Percentiles rank a stretch among this genome's conserved stretches.
These are phyloP conservation scores for Eustalomyia histrio DNA, from an alignment of 2,888 invertebrate species.

Conservation along the genomic window DNA sequence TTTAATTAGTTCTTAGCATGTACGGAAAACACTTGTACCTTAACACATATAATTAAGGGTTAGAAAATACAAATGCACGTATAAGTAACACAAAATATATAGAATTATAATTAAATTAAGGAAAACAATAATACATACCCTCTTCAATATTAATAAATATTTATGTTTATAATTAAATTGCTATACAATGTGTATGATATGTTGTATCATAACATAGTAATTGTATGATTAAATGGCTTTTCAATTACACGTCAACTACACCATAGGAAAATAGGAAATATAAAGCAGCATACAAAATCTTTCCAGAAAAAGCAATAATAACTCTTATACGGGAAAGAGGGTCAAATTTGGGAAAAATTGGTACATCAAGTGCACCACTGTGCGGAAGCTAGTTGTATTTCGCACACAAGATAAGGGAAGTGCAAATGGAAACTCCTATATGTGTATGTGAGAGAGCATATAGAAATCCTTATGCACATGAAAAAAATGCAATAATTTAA, in stretches of 20 bases:
- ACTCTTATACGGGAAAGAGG: neutral
- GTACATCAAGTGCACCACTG: too few species aligned
- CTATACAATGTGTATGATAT: neutral
- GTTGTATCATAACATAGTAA: neutral
- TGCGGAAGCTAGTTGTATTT: too few species aligned
- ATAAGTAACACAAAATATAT: too few species aligned
- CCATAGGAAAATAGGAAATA: conserved; percentile 22
- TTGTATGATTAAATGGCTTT: conserved; percentile 54
- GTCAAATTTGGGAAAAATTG: neutral
- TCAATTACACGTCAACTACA: conserved; percentile 54
- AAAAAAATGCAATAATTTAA: too few species aligned
- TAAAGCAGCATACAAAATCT: conserved; percentile 15
- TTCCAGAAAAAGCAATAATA: too few species aligned
- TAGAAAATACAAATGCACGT: neutral
- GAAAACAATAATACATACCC: too few species aligned
- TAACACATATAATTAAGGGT: neutral
- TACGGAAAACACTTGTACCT: neutral
- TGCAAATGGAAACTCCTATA: too few species aligned
- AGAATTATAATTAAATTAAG: too few species aligned
- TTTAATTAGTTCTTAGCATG: conserved; percentile 23
- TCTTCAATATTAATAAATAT: too few species aligned
- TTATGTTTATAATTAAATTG: neutral
- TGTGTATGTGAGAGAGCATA: too few species aligned
- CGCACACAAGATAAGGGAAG: too few species aligned
- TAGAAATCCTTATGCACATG: too few species aligned